Evolutionary conservation across 2,797 vertebrate genomes (phyloP), one percentile per base, ranked within the genome.

Genomic region (Pangasius macronema): DNA sequence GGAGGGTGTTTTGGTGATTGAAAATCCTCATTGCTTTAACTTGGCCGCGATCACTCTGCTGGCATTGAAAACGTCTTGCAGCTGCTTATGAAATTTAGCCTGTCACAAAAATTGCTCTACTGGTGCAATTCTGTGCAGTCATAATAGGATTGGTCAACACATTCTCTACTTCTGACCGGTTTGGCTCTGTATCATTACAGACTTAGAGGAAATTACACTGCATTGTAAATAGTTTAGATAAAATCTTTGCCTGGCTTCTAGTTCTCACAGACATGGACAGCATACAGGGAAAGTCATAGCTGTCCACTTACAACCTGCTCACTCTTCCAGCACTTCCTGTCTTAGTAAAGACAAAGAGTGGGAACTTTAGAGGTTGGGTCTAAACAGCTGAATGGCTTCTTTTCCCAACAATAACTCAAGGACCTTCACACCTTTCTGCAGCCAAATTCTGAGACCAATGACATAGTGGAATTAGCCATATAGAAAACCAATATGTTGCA

Each of bases 1-100:
- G 49, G 46, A 84, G 24, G 6, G 68, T 51, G 18, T 61, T 84
- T 59, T 73, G 33, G 53, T 73, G 83, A 84, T 61, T 73, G 81
- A 83, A 83, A 83, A 67, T 83, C n/a, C 63, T 67, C 42, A 22
- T 30, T 30, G 61, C 81, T 67, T 51, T 83, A 83, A 83, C 81
- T 83, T 18, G 1, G 9, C 81, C 27, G 13, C 24, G 14, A 63
- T 65, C 39, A 49, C 16, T 46, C 6, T 65, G 42, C 81, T 65
- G 36, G 27, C 59, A 83, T 67, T 51, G 61, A 83, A 67, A 83
- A 51, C 5, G 9, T 83, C 61, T 67, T 67, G 81, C 61, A 67
- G 81, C 61, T 51, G 61, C 61, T 51, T 67, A 83, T 51, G 46
- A 67, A 83, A 83, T 83, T 65, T 67, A 83, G 42, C n/a, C 61